Conservation (phyloP, 2,797 vertebrate species). For the Sciaenops ocellatus region DNA sequence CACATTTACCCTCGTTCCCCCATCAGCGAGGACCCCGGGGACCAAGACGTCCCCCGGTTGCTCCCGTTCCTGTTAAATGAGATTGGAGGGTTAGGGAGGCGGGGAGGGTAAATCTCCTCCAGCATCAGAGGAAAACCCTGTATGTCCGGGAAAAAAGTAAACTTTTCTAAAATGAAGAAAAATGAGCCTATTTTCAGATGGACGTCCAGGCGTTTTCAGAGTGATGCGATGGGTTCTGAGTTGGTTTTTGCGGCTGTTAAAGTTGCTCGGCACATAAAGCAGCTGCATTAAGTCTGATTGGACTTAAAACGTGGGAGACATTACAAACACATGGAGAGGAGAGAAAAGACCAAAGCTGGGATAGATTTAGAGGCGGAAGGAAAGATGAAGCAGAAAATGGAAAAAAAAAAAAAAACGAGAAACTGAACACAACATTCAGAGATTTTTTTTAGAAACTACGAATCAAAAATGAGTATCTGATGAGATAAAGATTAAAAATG, state of each 20-base stretch:
- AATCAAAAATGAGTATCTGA: neutral
- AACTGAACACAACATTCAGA: neutral
- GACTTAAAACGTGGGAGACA: constrained; percentile 39
- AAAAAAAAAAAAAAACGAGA: neutral
- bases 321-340: constrained; percentile 37
- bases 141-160: constrained; percentile 56
- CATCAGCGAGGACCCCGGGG: constrained; percentile 81
- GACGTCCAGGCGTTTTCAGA: constrained; percentile 12
- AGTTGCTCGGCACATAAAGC: constrained; percentile 35
- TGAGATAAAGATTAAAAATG: neutral
- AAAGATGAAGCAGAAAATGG: neutral
- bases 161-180: constrained; percentile 78
- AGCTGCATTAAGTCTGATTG: constrained; percentile 31
- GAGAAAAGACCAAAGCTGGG: neutral
- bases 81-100: constrained; percentile 76
- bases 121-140: constrained; percentile 26
- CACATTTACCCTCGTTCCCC: constrained; percentile 53
- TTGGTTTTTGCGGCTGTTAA: constrained; percentile 24
- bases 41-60: constrained; percentile 34
- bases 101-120: constrained; percentile 81
- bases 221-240: constrained; percentile 1
- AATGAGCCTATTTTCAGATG: constrained; percentile 67
- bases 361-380: neutral
- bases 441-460: neutral
- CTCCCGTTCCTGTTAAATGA: constrained; percentile 89